Evolutionary conservation across 2,888 invertebrate species (phyloP), one percentile per base, ranked within the genome.

Genomic region (Chrysomela aeneicollis): DNA sequence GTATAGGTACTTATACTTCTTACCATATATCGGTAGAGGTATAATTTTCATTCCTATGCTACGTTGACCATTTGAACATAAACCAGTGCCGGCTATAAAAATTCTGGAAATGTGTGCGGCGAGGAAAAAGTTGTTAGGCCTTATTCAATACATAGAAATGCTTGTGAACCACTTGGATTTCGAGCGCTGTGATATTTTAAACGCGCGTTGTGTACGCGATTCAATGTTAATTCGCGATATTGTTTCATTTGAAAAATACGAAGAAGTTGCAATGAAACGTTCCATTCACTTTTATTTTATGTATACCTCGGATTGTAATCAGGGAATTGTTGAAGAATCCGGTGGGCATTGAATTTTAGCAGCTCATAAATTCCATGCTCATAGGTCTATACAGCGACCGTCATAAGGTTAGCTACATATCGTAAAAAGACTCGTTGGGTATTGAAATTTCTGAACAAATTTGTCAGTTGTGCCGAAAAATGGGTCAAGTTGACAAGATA

Each of bases 221-320:
- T 67, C 67, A 67, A 67, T 67, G 67, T 59, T 67, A 67, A 67
- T 67, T 67, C 61, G 22, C 22, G 61, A 67, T 67, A 61, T 67
- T 64, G 61, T 67, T 67, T 64, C 58, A 53, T 63, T 61, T 50
- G 17, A 64, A 64, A 52, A 52, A 42, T 42, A 42, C 15, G 12
- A 35, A 6, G 15, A 42, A 42, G n/a, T 42, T n/a, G 42, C 42
- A 42, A 15, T 42, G 42, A 3, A 15, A 42, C 15, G n/a, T 42
- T n/a, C 15, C 26, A 26, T 26, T 26, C 26, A 26, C 26, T 26
- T 26, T 26, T 26, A 26, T 26, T 26, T 26, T 26, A 26, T 26
- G n/a, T n/a, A 26, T 26, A 26, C 6, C 26, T 3, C 6, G 26
- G 26, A 26, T 26, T 26, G 26, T 26, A 26, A 5, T 3, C 26